These are phyloP conservation scores for Halocaridina rubra DNA, from an alignment of 2,888 invertebrate genomes.

Conservation along the genomic window DNA sequence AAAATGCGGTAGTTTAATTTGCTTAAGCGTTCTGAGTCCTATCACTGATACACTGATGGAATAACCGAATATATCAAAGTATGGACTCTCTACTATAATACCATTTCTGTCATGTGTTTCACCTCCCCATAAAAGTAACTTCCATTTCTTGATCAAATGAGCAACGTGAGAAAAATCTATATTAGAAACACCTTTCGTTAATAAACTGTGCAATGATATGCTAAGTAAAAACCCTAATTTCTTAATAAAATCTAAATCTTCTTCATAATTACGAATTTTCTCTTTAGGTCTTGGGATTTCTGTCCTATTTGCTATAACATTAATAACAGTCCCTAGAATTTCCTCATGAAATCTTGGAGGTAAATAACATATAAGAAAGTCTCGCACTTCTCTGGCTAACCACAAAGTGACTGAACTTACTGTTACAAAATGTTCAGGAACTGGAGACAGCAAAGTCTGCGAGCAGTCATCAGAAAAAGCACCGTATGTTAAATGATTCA, in stretches of 20 bases:
- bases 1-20: conserved; percentile 43
- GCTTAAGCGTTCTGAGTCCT: conserved; percentile 37
- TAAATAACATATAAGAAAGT: conserved; percentile 15
- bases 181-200: conserved; percentile 17
- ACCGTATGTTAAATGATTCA: not conserved
- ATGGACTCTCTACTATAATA: conserved; percentile 14
- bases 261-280: conserved; percentile 34
- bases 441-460: conserved; percentile 5
- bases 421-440: not conserved
- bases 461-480: not conserved
- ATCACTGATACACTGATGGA: conserved; percentile 7
- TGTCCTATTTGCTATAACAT: conserved; percentile 21
- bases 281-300: conserved; percentile 43
- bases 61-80: conserved; percentile 45
- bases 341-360: conserved; percentile 45
- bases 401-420: conserved; percentile 6
- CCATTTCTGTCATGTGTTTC: conserved; percentile 8
- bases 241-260: conserved; percentile 38
- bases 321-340: conserved; percentile 25
- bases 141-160: conserved; percentile 42
- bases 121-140: conserved; percentile 28
- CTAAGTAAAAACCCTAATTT: conserved; percentile 26
- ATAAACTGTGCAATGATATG: conserved; percentile 18
- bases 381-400: conserved; percentile 18
- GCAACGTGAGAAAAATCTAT: conserved; percentile 36